Evolutionary conservation across 2,797 vertebrate genomes (phyloP).

Genomic region (Smutsia gigantea): DNA sequence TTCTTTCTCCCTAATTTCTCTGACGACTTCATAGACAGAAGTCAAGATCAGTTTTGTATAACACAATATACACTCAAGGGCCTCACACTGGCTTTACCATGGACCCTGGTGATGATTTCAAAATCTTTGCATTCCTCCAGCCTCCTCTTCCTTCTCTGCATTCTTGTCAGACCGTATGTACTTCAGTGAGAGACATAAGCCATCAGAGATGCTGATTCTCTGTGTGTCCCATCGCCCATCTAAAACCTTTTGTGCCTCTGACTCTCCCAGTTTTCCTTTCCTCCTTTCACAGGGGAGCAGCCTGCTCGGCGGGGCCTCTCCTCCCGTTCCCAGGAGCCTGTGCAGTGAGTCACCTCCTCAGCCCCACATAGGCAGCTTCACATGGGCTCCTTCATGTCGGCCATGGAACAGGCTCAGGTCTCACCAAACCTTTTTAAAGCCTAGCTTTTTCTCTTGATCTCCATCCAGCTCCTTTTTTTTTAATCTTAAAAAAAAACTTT

Average conservation of each 20-base stretch:
- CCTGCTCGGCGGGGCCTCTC: neutral
- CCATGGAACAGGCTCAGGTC: neutral
- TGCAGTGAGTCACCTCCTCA: neutral
- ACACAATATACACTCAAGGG: neutral
- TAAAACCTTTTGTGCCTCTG: fast-evolving
- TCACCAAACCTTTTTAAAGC: neutral
- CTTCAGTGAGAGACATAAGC: neutral
- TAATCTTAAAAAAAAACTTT: constrained; percentile 90
- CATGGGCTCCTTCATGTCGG: neutral
- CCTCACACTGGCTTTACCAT: neutral
- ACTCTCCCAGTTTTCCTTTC: neutral
- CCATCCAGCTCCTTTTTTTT: no score
- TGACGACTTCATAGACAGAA: neutral
- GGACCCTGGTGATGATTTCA: neutral
- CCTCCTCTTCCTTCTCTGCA: neutral
- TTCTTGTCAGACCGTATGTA: neutral
- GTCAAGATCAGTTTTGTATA: neutral
- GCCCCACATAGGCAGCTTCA: neutral
- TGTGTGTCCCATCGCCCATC: neutral
- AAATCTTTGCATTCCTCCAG: neutral
- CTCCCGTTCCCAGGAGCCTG: neutral
- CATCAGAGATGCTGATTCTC: neutral
- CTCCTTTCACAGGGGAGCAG: neutral
- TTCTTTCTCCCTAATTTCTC: neutral
- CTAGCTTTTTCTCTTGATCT: no score